Base-by-base conservation (phyloP, 2,888 invertebrate genomes). In the Xestobium rufovillosum region DNA sequence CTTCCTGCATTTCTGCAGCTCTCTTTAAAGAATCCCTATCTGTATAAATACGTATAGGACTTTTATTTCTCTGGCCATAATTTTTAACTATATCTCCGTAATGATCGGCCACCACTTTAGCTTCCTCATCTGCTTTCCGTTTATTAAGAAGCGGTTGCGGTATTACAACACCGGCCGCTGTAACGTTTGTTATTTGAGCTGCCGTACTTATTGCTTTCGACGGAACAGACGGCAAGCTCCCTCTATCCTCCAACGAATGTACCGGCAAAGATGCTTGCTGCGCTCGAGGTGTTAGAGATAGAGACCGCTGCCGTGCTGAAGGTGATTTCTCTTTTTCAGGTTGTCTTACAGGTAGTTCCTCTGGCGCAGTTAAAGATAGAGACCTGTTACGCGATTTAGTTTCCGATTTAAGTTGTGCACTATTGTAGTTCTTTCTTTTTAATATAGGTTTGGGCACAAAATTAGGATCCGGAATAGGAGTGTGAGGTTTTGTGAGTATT, bases 391-490 rank as follows among this genome's bases (percentile, higher is more conserved):
- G 6, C 23, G 6, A 6, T n/a, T 6, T n/a, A 8, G 23, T 6
- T 8, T 6, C 6, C 23, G n/a, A 8, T n/a, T 19, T 19, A n/a
- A 12, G 36, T 29, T 9, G 19, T 31, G 15, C 31, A 14, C 33
- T 30, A 27, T 39, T 40, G 14, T 50, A 50, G 31, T 57, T 56
- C 26, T 46, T 51, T 43, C 58, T 62, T 56, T 87, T 87, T 9
- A 87, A 57, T 49, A 87, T 87, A 0, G 87, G 86, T 58, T 86
- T 87, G 1, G 86, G 87, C 17, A 81, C 64, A 53, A 81, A 78
- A 59, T 78, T 80, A 0, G 82, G 79, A 59, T 78, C 78, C 0
- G 79, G 76, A 28, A 78, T 62, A n/a, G 79, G 76, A 39, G 72
- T 62, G n/a, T n/a, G n/a, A 1, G 75, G 76, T 48, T 76, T 76